Percentiles rank a stretch among this genome's conserved stretches.
Conservation (phyloP, 2,888 invertebrate species). For the Pomacea canaliculata region DNA sequence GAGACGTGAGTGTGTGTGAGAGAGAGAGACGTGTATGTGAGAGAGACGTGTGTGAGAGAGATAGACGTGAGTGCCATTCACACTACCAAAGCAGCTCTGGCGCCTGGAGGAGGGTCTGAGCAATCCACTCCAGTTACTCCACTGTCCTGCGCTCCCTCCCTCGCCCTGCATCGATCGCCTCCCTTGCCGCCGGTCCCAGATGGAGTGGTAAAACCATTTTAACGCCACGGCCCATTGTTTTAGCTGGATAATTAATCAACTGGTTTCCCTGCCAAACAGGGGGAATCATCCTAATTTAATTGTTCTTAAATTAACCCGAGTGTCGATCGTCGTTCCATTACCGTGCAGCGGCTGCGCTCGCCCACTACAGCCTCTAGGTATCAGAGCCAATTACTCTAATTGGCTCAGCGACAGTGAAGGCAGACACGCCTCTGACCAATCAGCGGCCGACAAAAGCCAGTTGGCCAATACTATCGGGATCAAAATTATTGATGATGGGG, state of each 20-base stretch:
- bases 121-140: not conserved
- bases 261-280: conserved; percentile 20
- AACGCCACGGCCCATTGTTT: conserved; percentile 21
- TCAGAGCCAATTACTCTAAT: conserved; percentile 25
- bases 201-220: not conserved
- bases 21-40: not conserved
- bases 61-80: not conserved
- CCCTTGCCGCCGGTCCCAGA: not conserved
- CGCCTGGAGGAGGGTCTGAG: too few relatives aligned
- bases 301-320: conserved; percentile 17
- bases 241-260: conserved; percentile 25
- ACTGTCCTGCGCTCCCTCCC: not conserved
- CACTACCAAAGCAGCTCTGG: not conserved
- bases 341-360: conserved; percentile 2
- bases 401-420: conserved; percentile 1
- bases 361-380: conserved; percentile 19
- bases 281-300: conserved; percentile 14
- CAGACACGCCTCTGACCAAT: conserved; percentile 12
- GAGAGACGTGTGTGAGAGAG: too few relatives aligned
- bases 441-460: conserved; percentile 4
- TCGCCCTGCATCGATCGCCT: not conserved
- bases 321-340: conserved; percentile 11
- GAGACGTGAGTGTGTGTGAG: too few relatives aligned
- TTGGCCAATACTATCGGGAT: not conserved
- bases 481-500: not conserved